Evolutionary conservation across 2,797 vertebrate species (phyloP), one percentile per base, ranked within the genome.

Genomic region (Amblyopsis hoosieri): DNA sequence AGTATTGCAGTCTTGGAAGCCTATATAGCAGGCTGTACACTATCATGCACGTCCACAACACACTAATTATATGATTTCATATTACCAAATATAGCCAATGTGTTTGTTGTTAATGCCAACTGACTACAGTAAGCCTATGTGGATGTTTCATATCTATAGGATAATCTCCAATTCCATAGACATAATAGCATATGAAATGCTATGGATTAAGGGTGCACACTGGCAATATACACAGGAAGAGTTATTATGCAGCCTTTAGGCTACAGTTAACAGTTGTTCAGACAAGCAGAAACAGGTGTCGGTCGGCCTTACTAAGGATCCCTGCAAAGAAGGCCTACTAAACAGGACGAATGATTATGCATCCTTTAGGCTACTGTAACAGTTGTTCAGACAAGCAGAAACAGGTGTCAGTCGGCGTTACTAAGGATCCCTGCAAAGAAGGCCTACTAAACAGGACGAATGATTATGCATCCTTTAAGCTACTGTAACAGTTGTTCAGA

Each of bases 401-500:
- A 86, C 85, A 88, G 87, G 86, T 89, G 86, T 68, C 60, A 66
- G 78, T 57, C 73, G 72, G 69, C 59, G 71, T 79, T 76, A 69
- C 64, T 19, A 23, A 23, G 23, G 23, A 23, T 23, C 3, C 23
- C 23, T 23, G 23, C 23, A 23, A 23, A 23, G 23, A 23, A 23
- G 23, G 23, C 23, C 23, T 3, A 23, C 23, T 6, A 37, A 6
- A 2, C 33, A 37, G 33, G 33, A 37, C 1, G 33, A 37, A 37
- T 7, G 33, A 11, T 37, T 45, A 33, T 74, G 55, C 53, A 10
- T 46, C 17, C 12, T 58, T 23, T 55, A 13, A 3, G 6, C 52
- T 60, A 48, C 57, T 56, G 75, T 66, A 75, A 66, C 85, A 84
- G 82, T 69, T 84, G 86, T 15, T 82, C 69, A 19, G 67, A 67